Conservation (phyloP, 2,888 invertebrate genomes). For the Leucophenga montana region DNA sequence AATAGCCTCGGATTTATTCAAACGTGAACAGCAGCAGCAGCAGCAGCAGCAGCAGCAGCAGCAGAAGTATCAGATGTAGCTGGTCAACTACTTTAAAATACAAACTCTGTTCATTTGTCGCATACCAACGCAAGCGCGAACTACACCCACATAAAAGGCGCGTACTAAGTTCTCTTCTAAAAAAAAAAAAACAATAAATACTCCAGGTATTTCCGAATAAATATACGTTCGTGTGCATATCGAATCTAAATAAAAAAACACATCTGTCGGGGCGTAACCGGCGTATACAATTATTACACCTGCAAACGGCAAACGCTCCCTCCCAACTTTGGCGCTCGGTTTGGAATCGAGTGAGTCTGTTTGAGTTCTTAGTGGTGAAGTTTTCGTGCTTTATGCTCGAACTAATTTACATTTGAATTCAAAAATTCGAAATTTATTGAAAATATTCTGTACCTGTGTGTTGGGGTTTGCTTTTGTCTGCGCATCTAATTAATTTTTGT, state of each 20-base stretch:
- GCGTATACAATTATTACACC: constrained; percentile 56
- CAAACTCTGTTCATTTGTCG: constrained; percentile 16
- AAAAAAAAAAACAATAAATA: background rate
- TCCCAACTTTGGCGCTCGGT: constrained; percentile 30
- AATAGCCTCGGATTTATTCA: constrained; percentile 62
- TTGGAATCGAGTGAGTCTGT: constrained; percentile 10
- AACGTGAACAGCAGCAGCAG: constrained; percentile 55
- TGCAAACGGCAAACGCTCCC: constrained; percentile 29
- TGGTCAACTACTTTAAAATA: constrained; percentile 22
- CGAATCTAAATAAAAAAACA: constrained; percentile 8
- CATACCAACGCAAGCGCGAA: background rate
- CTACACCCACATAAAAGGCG: constrained; percentile 8
- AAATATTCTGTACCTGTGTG: constrained; percentile 36
- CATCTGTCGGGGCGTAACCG: constrained; percentile 18
- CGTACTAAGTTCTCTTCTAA: background rate
- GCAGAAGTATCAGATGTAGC: constrained; percentile 49
- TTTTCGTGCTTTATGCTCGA: constrained; percentile 46
- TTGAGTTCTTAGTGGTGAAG: constrained; percentile 40
- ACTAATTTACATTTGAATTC: constrained; percentile 67
- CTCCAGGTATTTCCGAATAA: background rate
- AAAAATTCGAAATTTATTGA: constrained; percentile 50
- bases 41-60: constrained; percentile 10
- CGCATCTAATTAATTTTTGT: constrained; percentile 67
- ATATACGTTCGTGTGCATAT: background rate
- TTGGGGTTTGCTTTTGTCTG: constrained; percentile 55